Conservation (phyloP, 2,113 vertebrate genomes). For the Tetrao urogallus region DNA sequence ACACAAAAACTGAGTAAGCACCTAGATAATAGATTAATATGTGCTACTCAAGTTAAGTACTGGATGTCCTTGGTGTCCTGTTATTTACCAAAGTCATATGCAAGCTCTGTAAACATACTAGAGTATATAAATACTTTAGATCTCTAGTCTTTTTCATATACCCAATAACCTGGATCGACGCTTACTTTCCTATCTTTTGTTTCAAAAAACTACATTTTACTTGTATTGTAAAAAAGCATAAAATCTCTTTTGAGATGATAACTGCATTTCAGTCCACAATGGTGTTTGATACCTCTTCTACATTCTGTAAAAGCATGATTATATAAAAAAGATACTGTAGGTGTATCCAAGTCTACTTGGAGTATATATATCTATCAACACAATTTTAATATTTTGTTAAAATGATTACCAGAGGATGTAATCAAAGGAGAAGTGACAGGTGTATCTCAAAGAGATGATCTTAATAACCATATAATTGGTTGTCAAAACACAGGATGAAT, state of each 20-base stretch:
- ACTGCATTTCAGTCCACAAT: not conserved
- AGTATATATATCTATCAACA: not conserved
- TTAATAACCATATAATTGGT: not conserved
- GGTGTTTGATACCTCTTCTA: not conserved
- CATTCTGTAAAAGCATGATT: not conserved
- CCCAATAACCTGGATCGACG: not conserved
- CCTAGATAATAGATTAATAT: not conserved
- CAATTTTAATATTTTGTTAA: not conserved
- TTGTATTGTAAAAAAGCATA: not conserved
- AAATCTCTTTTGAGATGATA: not conserved
- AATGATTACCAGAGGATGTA: not conserved
- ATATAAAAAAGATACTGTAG: not conserved
- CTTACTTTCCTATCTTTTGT: not conserved
- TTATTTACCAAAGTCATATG: not conserved
- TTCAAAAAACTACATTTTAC: not conserved
- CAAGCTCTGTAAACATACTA: not conserved
- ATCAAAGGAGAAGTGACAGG: not conserved
- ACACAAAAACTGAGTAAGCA: not conserved
- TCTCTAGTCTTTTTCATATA: not conserved
- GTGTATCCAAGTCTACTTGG: not conserved
- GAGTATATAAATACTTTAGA: not conserved
- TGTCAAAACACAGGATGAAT: not conserved
- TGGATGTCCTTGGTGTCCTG: not conserved
- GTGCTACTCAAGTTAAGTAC: not conserved
- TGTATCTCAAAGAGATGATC: not conserved